phyloP scores from a whole-genome alignment of 1,140 invertebrate genomes.

The Oncopodura yosiiana region DNA sequence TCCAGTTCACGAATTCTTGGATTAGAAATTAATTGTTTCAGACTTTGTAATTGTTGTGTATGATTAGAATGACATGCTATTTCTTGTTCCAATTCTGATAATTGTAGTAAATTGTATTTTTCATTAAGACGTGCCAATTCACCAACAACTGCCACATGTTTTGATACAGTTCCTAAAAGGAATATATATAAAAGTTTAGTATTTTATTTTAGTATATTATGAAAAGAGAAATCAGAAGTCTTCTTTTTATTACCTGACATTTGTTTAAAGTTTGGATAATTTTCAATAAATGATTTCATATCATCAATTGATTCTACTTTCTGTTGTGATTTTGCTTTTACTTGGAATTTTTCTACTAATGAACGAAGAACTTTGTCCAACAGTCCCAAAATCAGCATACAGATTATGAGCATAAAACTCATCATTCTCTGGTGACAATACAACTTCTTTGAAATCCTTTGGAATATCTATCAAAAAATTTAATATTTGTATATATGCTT shows the following conservation, averaged over 20 bases:
- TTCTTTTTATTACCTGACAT: too few relatives aligned
- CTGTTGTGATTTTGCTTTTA: constrained; percentile 84
- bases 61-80: constrained; percentile 88
- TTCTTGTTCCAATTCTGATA: constrained; percentile 95
- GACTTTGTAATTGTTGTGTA: constrained; percentile 65
- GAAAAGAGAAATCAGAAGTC: too few relatives aligned
- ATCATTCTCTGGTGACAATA: constrained; percentile 89
- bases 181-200: too few relatives aligned
- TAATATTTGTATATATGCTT: not conserved
- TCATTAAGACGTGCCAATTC: constrained; percentile 80
- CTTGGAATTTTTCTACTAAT: constrained; percentile 96
- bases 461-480: constrained; percentile 39
- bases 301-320: constrained; percentile 97
- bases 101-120: constrained; percentile 67
- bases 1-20: constrained; percentile 66
- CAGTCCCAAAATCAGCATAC: constrained; percentile 95
- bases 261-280: constrained; percentile 98
- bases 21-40: constrained; percentile 59
- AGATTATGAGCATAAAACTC: constrained; percentile 96
- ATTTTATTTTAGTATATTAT: too few relatives aligned
- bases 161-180: constrained; percentile 92
- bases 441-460: constrained; percentile 85
- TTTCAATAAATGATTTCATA: constrained; percentile 98
- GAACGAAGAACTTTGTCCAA: constrained; percentile 91
- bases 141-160: constrained; percentile 92